phyloP scores from a whole-genome alignment of 2,113 vertebrate genomes.

The Hoplias malabaricus region DNA sequence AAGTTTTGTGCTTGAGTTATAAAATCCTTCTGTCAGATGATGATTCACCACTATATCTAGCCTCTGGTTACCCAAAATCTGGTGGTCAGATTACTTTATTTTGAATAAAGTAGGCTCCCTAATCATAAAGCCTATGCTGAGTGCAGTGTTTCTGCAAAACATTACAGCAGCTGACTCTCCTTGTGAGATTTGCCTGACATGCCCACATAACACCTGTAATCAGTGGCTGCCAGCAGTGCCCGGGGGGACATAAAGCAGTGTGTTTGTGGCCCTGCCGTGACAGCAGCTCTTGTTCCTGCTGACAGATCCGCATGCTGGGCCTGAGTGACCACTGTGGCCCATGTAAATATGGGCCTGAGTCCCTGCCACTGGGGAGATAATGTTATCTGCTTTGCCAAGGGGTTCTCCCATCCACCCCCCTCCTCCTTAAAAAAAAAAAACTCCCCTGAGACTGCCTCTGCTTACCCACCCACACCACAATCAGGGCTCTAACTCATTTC shows the following conservation, averaged over 20 bases:
- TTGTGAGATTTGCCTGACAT: constrained; percentile 45
- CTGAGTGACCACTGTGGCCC: constrained; percentile 17
- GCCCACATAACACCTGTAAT: constrained; percentile 57
- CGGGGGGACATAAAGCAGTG: constrained; percentile 51
- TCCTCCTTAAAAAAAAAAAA: constrained; percentile 36
- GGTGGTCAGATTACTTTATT: neutral
- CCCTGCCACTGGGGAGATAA: constrained; percentile 58
- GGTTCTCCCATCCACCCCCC: constrained; percentile 43
- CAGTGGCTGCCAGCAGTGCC: constrained; percentile 49
- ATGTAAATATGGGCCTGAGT: constrained; percentile 44
- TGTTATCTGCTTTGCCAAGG: constrained; percentile 55
- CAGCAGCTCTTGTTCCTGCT: constrained; percentile 56
- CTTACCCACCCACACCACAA: constrained; percentile 28
- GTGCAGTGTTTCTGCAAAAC: constrained; percentile 20
- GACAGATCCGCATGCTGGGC: constrained; percentile 49
- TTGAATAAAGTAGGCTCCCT: neutral
- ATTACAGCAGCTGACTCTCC: constrained; percentile 28
- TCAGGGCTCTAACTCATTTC: constrained; percentile 28
- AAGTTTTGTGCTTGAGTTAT: too few species aligned
- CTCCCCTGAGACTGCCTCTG: constrained; percentile 29
- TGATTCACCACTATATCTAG: too few species aligned
- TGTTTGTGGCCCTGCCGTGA: constrained; percentile 40
- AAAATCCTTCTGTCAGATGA: too few species aligned
- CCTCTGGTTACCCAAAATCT: constrained; percentile 7
- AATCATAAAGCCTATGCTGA: neutral